Conservation (phyloP, 92 coral and sea anemone species). For the Bergia puertoricense region DNA sequence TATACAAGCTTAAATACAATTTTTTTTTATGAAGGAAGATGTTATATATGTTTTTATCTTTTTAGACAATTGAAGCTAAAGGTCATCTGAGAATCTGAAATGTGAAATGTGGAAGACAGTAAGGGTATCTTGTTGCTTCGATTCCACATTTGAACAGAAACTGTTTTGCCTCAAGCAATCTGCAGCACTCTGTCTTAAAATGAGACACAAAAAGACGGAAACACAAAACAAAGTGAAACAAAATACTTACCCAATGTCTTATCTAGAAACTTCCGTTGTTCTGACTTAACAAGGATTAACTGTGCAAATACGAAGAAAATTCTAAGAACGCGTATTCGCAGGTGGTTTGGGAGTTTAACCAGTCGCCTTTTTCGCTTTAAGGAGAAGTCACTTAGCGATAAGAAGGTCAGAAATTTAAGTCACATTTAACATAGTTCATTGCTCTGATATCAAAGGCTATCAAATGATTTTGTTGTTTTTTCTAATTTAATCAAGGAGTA, state of each 20-base stretch:
- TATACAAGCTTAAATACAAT: too few species aligned
- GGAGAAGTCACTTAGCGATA: constrained; percentile 9
- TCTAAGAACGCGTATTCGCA: not conserved
- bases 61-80: too few species aligned
- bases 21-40: too few species aligned
- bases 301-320: not conserved
- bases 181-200: not conserved
- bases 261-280: not conserved
- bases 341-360: constrained; percentile 22
- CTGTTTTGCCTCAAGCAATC: not conserved
- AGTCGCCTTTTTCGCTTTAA: constrained; percentile 2
- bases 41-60: too few species aligned
- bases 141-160: too few species aligned
- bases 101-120: too few species aligned
- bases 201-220: not conserved
- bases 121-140: too few species aligned
- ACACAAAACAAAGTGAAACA: not conserved
- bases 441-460: not conserved
- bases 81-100: too few species aligned
- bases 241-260: not conserved
- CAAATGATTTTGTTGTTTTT: not conserved
- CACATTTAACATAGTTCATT: constrained; percentile 1
- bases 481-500: not conserved
- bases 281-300: not conserved
- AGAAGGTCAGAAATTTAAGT: constrained; percentile 24